phyloP scores from a whole-genome alignment of 2,888 invertebrate species.

The Cyrtodaria siliqua region DNA sequence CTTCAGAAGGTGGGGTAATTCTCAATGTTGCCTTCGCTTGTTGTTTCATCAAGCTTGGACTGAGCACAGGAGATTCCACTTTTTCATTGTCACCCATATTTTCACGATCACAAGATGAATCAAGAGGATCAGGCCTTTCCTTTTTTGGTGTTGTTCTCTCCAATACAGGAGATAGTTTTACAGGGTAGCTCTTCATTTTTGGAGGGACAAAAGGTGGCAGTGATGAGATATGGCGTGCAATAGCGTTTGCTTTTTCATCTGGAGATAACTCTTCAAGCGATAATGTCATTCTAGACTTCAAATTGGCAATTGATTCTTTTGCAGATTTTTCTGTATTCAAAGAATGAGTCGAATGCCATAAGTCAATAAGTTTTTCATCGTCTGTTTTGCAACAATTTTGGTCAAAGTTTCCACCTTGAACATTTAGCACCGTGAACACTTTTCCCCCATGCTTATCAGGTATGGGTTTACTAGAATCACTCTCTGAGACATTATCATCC shows the following conservation, averaged over 20 bases:
- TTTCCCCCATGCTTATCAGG: slow-evolving; percentile 56
- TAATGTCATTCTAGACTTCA: slow-evolving; percentile 66
- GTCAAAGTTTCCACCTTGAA: slow-evolving; percentile 62
- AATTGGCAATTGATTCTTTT: slow-evolving; percentile 61
- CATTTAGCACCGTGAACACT: slow-evolving; percentile 76
- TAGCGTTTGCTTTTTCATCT: slow-evolving; percentile 73
- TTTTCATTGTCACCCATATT: slow-evolving; percentile 1
- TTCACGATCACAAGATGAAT: slow-evolving; percentile 13
- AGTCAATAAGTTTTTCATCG: slow-evolving; percentile 81
- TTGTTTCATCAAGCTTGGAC: slow-evolving; percentile 66
- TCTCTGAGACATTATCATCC: slow-evolving; percentile 24
- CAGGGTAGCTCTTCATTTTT: slow-evolving; percentile 75
- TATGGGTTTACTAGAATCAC: slow-evolving; percentile 33
- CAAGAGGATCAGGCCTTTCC: slow-evolving; percentile 51
- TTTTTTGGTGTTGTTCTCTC: slow-evolving; percentile 63
- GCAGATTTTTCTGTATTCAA: slow-evolving; percentile 55
- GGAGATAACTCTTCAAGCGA: slow-evolving; percentile 67
- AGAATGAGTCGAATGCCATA: slow-evolving; percentile 67
- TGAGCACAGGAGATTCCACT: slow-evolving; percentile 51
- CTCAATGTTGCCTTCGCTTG: slow-evolving; percentile 67
- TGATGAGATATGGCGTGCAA: slow-evolving; percentile 73
- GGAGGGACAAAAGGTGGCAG: slow-evolving; percentile 80
- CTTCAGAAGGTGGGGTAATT: slow-evolving; percentile 70
- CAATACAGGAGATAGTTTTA: slow-evolving; percentile 73
- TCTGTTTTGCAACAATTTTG: slow-evolving; percentile 77